phyloP scores from a whole-genome alignment of 2,113 vertebrate species.

The Pseudolaguvia tuberculata region DNA sequence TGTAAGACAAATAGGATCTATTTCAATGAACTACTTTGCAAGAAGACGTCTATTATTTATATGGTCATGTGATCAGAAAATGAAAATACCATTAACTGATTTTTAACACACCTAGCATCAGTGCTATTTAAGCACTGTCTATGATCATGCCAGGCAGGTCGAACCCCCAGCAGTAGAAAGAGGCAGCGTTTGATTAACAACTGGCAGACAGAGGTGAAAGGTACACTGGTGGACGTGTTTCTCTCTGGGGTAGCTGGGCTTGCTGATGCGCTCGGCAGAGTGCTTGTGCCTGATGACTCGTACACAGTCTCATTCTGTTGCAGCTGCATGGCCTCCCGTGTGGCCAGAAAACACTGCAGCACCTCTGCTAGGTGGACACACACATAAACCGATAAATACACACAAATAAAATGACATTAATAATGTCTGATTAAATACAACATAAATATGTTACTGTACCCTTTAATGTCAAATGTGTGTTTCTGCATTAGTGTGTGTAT shows the following conservation, averaged over 20 bases:
- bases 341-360: conserved; percentile 74
- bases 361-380: conserved; percentile 60
- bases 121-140: conserved; percentile 47
- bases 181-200: conserved; percentile 71
- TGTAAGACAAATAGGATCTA: conserved; percentile 33
- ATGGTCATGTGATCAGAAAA: background rate
- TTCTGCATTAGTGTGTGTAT: too few species aligned
- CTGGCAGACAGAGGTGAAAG: conserved; percentile 69
- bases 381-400: background rate
- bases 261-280: conserved; percentile 67
- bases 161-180: conserved; percentile 71
- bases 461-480: too few species aligned
- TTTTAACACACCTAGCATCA: conserved; percentile 35
- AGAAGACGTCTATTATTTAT: background rate
- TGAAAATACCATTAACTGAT: background rate
- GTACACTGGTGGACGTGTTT: conserved; percentile 55
- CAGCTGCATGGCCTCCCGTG: conserved; percentile 73
- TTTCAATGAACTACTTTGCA: background rate
- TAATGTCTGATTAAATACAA: background rate
- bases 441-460: too few species aligned
- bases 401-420: background rate
- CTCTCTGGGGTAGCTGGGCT: conserved; percentile 64
- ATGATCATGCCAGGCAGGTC: conserved; percentile 67
- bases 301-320: conserved; percentile 76
- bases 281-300: conserved; percentile 73